Percentiles rank a stretch among this genome's conserved stretches.
phyloP scores from a whole-genome alignment of 1,140 invertebrate genomes.

The Drusus annulatus region DNA sequence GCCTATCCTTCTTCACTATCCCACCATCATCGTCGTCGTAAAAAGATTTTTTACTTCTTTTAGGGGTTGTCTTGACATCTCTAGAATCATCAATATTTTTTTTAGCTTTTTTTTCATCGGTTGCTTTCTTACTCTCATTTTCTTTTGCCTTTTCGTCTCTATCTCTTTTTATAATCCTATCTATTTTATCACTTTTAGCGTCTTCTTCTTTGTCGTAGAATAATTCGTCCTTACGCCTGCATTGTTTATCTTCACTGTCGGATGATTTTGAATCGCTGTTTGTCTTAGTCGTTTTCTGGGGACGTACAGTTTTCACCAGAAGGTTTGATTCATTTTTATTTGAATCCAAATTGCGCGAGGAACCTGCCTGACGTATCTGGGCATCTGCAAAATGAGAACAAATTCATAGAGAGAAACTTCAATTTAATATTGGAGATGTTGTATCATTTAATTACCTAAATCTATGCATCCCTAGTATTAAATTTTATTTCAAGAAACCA shows the following conservation, averaged over 20 bases:
- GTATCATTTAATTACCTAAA: no score
- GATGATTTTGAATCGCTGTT: slow-evolving; percentile 6
- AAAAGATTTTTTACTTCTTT: slow-evolving; percentile 21
- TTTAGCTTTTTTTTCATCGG: background rate
- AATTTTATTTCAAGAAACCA: no score
- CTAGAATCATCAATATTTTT: background rate
- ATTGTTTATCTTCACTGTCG: slow-evolving; percentile 6
- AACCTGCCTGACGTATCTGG: slow-evolving; percentile 66
- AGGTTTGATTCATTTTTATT: slow-evolving; percentile 61
- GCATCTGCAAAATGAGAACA: slow-evolving; percentile 61
- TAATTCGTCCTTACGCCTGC: slow-evolving; percentile 60
- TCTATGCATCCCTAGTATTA: no score
- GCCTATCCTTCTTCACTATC: background rate
- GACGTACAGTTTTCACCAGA: slow-evolving; percentile 63
- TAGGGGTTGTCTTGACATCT: slow-evolving; percentile 20
- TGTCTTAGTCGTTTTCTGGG: slow-evolving; percentile 54
- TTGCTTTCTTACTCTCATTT: background rate
- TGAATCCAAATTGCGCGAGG: slow-evolving; percentile 61
- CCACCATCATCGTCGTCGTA: background rate
- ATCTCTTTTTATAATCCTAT: slow-evolving; percentile 70
- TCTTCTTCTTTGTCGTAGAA: slow-evolving; percentile 73
- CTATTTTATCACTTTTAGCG: slow-evolving; percentile 69
- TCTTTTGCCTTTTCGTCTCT: slow-evolving; percentile 62
- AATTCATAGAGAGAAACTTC: no score
- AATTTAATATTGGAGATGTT: no score